Conservation (phyloP, 2,113 vertebrate genomes). For the Panthera uncia region DNA sequence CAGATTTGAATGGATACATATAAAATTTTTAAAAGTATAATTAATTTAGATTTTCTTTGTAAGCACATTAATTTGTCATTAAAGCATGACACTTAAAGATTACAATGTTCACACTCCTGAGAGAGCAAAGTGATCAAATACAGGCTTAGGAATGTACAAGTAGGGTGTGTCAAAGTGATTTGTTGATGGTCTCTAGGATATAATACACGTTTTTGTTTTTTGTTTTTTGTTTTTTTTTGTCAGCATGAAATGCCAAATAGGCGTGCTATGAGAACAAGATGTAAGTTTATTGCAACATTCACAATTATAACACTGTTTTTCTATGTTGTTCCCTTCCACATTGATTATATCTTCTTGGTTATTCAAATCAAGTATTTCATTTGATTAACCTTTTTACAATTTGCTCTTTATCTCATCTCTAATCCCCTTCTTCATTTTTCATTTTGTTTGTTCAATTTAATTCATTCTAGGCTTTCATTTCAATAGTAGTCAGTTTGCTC, state of each 20-base stretch:
- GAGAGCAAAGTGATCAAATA: background rate
- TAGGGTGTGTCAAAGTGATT: background rate
- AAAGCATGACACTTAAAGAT: background rate
- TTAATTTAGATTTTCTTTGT: background rate
- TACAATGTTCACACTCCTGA: background rate
- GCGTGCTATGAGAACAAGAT: background rate
- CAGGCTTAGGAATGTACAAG: background rate
- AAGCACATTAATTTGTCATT: background rate
- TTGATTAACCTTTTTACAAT: background rate
- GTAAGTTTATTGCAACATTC: background rate
- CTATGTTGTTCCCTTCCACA: background rate
- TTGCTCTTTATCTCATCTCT: slow-evolving; percentile 24
- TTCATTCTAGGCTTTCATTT: slow-evolving; percentile 17
- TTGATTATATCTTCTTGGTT: background rate
- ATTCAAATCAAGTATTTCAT: slow-evolving; percentile 31
- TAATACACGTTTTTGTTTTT: background rate
- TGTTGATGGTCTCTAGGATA: background rate
- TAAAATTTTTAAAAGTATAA: slow-evolving; percentile 1
- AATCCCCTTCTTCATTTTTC: background rate
- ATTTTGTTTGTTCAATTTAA: slow-evolving; percentile 13
- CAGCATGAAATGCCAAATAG: background rate
- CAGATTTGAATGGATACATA: background rate
- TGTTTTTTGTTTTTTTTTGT: background rate
- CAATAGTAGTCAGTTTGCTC: background rate
- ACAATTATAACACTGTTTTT: background rate